phyloP scores from a whole-genome alignment of 2,888 invertebrate genomes.

The Leptothorax acervorum region DNA sequence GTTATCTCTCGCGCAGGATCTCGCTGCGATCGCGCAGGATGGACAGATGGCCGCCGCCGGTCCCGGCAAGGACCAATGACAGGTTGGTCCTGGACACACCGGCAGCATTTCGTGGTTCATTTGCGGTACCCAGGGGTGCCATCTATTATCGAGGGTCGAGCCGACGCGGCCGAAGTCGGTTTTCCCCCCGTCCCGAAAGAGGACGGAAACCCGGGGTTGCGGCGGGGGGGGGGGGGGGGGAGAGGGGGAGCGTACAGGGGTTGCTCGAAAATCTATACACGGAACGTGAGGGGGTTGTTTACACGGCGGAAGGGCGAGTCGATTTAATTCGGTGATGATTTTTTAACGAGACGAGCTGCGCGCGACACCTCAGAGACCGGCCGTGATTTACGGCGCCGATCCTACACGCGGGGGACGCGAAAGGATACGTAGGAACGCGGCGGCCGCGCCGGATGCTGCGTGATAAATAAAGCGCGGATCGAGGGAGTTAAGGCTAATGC shows the following conservation, averaged over 20 bases:
- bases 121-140: conserved; percentile 86
- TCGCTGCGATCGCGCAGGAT: conserved; percentile 53
- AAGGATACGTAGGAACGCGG: conserved; percentile 36
- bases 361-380: conserved; percentile 54
- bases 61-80: conserved; percentile 81
- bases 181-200: conserved; percentile 42
- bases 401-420: not conserved
- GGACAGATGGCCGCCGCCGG: conserved; percentile 82
- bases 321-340: conserved; percentile 85
- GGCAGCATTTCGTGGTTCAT: conserved; percentile 86
- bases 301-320: conserved; percentile 81
- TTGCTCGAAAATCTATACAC: conserved; percentile 66
- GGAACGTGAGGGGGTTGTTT: conserved; percentile 80
- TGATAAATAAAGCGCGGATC: conserved; percentile 46
- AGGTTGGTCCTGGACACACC: conserved; percentile 84
- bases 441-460: not conserved
- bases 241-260: not conserved
- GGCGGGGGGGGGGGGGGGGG: not conserved
- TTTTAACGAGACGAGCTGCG: conserved; percentile 81
- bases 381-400: conserved; percentile 51
- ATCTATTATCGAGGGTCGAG: conserved; percentile 84
- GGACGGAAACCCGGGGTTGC: conserved; percentile 4
- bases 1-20: conserved; percentile 70
- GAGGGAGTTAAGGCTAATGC: conserved; percentile 57
- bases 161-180: conserved; percentile 64